Percentiles rank a stretch among this genome's conserved stretches.
phyloP scores from a whole-genome alignment of 2,888 invertebrate genomes.

The Linnaemya tessellans region DNA sequence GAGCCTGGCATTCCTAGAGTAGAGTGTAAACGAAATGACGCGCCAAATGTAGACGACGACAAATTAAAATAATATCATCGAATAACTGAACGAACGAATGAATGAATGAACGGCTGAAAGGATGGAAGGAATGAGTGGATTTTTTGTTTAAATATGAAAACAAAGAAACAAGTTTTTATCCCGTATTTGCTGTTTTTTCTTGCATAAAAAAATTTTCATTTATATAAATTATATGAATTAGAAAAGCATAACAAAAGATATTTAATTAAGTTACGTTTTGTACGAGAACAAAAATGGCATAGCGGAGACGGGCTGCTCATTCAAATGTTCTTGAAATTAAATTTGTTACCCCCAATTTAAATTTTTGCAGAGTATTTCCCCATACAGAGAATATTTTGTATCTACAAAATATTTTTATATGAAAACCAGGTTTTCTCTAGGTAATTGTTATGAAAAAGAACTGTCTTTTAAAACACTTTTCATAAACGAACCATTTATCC shows the following conservation, averaged over 20 bases:
- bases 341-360: too few species aligned
- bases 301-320: too few species aligned
- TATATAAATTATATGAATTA: not conserved
- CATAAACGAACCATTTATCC: too few species aligned
- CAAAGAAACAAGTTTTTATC: slow-evolving; percentile 23
- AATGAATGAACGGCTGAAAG: not conserved
- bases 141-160: slow-evolving; percentile 22
- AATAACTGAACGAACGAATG: slow-evolving; percentile 36
- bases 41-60: slow-evolving; percentile 59
- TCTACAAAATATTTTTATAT: too few species aligned
- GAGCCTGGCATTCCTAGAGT: slow-evolving; percentile 45
- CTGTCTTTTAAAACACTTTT: too few species aligned
- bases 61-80: slow-evolving; percentile 63
- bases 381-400: too few species aligned
- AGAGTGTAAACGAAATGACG: slow-evolving; percentile 59
- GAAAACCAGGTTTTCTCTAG: too few species aligned
- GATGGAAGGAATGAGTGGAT: slow-evolving; percentile 5
- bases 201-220: not conserved
- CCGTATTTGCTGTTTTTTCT: not conserved
- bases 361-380: too few species aligned
- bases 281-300: too few species aligned
- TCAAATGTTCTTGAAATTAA: too few species aligned
- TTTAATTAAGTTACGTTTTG: not conserved
- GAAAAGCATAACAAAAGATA: not conserved
- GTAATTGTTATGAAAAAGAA: too few species aligned